Conservation (phyloP, 2,888 invertebrate species). For the Zygogramma bicolorata region DNA sequence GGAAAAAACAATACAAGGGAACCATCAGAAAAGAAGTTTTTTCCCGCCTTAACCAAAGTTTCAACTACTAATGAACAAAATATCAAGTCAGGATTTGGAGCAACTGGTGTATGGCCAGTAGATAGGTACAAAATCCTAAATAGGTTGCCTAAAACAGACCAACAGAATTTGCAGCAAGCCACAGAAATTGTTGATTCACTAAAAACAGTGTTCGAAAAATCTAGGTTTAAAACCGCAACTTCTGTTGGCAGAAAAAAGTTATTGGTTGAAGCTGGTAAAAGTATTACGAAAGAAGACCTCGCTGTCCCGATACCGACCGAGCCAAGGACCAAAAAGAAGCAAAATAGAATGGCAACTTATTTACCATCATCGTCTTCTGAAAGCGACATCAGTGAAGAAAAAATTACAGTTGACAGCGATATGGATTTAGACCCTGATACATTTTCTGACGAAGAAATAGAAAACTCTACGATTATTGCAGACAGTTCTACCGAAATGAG, state of each 20-base stretch:
- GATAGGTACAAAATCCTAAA: slow-evolving; percentile 17
- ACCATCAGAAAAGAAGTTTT: not conserved
- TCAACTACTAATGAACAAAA: not conserved
- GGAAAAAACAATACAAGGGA: not conserved
- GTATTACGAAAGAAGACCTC: slow-evolving; percentile 25
- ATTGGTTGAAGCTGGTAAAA: slow-evolving; percentile 18
- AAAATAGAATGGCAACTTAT: slow-evolving; percentile 6
- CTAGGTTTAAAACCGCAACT: slow-evolving; percentile 26
- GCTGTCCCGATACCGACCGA: slow-evolving; percentile 14
- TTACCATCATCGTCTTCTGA: not conserved
- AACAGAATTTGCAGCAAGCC: slow-evolving; percentile 21
- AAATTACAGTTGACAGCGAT: not conserved
- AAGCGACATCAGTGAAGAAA: slow-evolving; percentile 9
- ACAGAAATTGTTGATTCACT: too few relatives aligned
- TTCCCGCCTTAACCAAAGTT: not conserved
- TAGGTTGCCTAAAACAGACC: slow-evolving; percentile 28
- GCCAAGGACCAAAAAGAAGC: slow-evolving; percentile 19
- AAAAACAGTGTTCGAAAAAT: too few relatives aligned
- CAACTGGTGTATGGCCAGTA: slow-evolving; percentile 16
- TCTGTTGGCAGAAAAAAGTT: slow-evolving; percentile 21
- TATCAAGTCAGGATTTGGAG: slow-evolving; percentile 26
- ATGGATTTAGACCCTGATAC: not conserved
- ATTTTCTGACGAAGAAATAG: too few relatives aligned
- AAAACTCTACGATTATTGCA: too few relatives aligned
- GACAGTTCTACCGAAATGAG: not conserved